A percentile compares a stretch with the other conserved stretches of the same genome.
Evolutionary conservation across 37 sponge, comb jelly and placozoan genomes (phyloP).

Genomic region (Cliona cf. orientalis): DNA sequence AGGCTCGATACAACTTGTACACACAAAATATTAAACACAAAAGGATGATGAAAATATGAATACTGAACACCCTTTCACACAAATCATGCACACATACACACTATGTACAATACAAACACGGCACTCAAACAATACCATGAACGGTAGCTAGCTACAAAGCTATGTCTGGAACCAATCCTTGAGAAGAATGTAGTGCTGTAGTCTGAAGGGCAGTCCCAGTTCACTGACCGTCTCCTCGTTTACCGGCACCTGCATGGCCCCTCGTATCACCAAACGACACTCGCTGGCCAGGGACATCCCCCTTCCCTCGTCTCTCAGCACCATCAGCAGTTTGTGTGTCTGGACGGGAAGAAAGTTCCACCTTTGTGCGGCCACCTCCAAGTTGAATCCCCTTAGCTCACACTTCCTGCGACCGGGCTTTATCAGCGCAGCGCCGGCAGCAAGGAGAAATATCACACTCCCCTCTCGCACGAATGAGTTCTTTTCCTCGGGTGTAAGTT

Average conservation of each 20-base stretch:
- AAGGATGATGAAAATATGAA: too few relatives aligned
- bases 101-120: neutral
- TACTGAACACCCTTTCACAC: too few relatives aligned
- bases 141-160: neutral
- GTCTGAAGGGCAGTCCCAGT: constrained; percentile 44
- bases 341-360: constrained; percentile 74
- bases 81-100: neutral
- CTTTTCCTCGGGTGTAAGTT: constrained; percentile 49
- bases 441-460: constrained; percentile 62
- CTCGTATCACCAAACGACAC: constrained; percentile 34
- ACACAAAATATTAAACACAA: too few relatives aligned
- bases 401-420: constrained; percentile 54
- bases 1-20: too few relatives aligned
- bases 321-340: constrained; percentile 63
- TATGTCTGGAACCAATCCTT: constrained; percentile 58
- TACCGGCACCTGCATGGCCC: constrained; percentile 29
- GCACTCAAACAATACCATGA: neutral
- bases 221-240: constrained; percentile 27
- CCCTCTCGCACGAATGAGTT: constrained; percentile 44
- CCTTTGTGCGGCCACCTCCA: constrained; percentile 32
- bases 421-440: constrained; percentile 30
- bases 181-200: constrained; percentile 53
- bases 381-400: constrained; percentile 49
- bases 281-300: constrained; percentile 16
- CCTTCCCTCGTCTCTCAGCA: constrained; percentile 42